Evolutionary conservation across 2,888 invertebrate genomes (phyloP), one percentile per base, ranked within the genome.

Genomic region (Cactoblastis cactorum): DNA sequence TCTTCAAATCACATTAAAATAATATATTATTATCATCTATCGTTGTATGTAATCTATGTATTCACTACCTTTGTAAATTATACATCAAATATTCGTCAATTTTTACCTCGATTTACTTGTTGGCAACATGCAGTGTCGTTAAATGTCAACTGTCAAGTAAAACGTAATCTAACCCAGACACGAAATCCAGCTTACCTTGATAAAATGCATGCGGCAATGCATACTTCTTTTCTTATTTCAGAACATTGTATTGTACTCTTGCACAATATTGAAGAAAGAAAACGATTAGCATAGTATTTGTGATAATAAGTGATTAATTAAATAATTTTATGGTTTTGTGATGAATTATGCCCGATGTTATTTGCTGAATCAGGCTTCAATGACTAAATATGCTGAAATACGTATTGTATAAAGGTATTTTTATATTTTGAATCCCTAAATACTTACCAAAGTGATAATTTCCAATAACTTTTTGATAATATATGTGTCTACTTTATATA

Each of bases 101-200:
- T 28, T n/a, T 28, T 28, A 28, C 28, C 28, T 28, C 9, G 5
- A 8, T 37, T 38, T 1, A 35, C 34, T 17, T 17, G 37, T 37
- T 37, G 37, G 15, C 37, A 38, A 38, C 38, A 18, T 6, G 19
- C 8, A 37, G 9, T 14, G 17, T 37, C 5, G 6, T 24, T 43
- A 43, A 43, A 43, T 43, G 43, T 43, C 43, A 43, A 43, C 28
- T 43, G 43, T 43, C 43, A 43, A 43, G 43, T 43, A 32, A 43
- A 43, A 28, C 22, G 32, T 43, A 43, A 43, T 28, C 43, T 43
- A 43, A 32, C 28, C 28, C 28, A 28, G 24, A 28, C 22, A 24
- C 32, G 32, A 41, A 24, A 22, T 46, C 46, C 33, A 9, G 41
- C 14, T 32, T 28, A 43, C 43, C 43, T 43, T 43, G 43, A 43